These are phyloP conservation scores for Homarus americanus DNA, from an alignment of 1,140 invertebrate genomes.

Conservation along the genomic window DNA sequence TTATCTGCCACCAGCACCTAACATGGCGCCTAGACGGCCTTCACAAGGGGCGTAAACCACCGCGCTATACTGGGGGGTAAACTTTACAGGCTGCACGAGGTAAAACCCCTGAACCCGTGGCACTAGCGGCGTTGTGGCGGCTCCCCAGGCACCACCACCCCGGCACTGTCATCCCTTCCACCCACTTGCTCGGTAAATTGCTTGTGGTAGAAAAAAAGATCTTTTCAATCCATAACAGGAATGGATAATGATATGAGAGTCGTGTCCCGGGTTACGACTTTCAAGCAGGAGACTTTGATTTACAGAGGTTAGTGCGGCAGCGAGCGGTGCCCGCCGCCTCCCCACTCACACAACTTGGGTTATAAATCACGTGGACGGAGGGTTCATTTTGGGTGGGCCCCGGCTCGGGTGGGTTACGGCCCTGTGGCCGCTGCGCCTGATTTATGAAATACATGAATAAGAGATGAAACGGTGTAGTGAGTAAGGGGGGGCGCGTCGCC, in stretches of 20 bases:
- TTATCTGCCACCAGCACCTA: constrained; percentile 71
- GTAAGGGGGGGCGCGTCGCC: constrained; percentile 48
- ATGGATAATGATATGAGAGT: constrained; percentile 37
- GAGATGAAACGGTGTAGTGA: constrained; percentile 72
- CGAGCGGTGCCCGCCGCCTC: constrained; percentile 17
- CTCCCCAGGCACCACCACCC: background rate
- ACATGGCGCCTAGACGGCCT: constrained; percentile 61
- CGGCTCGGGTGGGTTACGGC: constrained; percentile 15
- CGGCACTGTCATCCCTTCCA: background rate
- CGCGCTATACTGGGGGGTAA: background rate
- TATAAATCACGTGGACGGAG: constrained; percentile 26
- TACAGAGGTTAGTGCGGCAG: constrained; percentile 64
- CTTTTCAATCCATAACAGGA: constrained; percentile 17
- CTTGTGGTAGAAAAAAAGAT: constrained; percentile 6
- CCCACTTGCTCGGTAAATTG: background rate
- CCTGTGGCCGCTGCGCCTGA: constrained; percentile 51
- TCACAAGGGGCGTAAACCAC: constrained; percentile 58
- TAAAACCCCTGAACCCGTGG: background rate
- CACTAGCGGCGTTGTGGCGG: background rate
- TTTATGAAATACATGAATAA: constrained; percentile 73
- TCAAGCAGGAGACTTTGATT: constrained; percentile 68
- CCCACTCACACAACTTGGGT: constrained; percentile 15
- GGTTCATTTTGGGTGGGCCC: constrained; percentile 29
- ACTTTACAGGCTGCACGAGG: background rate
- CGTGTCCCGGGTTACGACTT: constrained; percentile 62